Evolutionary conservation across 2,113 vertebrate species (phyloP).

Genomic region (Erythrocercus mccallii): DNA sequence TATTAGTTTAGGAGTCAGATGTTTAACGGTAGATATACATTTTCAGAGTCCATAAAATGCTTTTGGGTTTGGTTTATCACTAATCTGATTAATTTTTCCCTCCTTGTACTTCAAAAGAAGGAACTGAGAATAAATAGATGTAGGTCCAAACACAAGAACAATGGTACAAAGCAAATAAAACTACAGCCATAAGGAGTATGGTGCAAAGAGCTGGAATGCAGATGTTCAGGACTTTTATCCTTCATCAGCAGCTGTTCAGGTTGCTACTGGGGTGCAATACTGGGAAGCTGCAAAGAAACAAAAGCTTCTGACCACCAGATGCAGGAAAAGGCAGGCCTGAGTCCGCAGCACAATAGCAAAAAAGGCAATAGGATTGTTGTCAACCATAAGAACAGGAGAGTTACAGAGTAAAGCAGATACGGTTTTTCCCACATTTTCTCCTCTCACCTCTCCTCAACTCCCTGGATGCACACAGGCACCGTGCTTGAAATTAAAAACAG

Average conservation of each 20-base stretch:
- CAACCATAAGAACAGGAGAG: not conserved
- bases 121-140: not conserved
- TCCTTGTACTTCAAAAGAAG: not conserved
- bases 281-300: not conserved
- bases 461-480: not conserved
- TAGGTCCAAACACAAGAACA: not conserved
- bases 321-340: not conserved
- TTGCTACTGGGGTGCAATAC: not conserved
- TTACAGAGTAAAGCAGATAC: not conserved
- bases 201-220: not conserved
- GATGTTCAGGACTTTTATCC: not conserved
- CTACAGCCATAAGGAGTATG: not conserved
- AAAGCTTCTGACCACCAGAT: slow-evolving; percentile 25
- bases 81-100: not conserved
- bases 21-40: not conserved
- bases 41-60: not conserved
- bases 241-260: not conserved
- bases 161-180: not conserved
- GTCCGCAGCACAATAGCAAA: not conserved
- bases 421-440: not conserved
- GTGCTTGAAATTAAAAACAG: not conserved
- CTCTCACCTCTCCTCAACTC: not conserved
- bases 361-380: not conserved
- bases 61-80: not conserved
- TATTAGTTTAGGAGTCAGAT: not conserved